phyloP scores from a whole-genome alignment of 2,888 invertebrate genomes.

The Macaria liturata region DNA sequence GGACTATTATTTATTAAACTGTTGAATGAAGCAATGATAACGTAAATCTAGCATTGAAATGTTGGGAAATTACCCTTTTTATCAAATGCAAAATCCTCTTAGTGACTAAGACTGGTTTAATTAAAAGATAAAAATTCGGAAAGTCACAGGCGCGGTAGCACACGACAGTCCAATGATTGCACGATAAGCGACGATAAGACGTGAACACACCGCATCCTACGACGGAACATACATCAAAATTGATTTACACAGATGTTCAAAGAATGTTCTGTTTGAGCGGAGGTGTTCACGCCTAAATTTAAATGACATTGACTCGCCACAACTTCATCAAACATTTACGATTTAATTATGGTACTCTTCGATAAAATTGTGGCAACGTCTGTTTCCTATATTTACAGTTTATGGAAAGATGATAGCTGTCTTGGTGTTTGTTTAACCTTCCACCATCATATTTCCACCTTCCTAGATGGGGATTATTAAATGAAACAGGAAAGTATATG shows the following conservation, averaged over 20 bases:
- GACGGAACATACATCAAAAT: not conserved
- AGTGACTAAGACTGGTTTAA: no score
- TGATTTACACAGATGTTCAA: conserved; percentile 16
- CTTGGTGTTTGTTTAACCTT: conserved; percentile 3
- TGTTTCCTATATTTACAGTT: conserved; percentile 22
- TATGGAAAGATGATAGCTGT: conserved; percentile 14
- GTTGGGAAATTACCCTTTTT: no score
- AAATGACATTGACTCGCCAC: conserved; percentile 21
- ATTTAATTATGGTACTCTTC: conserved; percentile 8
- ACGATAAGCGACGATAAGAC: conserved; percentile 44
- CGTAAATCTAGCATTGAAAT: no score
- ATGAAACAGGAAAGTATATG: conserved; percentile 25
- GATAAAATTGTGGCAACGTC: conserved; percentile 16
- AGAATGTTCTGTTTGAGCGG: conserved; percentile 15
- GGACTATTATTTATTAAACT: conserved; percentile 3
- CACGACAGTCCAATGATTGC: conserved; percentile 38
- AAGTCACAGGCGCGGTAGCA: no score
- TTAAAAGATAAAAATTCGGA: no score
- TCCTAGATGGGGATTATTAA: conserved; percentile 21
- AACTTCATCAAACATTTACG: conserved; percentile 14
- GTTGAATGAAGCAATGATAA: no score
- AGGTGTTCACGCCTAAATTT: conserved; percentile 19
- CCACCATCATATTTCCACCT: conserved; percentile 20
- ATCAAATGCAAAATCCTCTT: no score
- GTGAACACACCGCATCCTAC: conserved; percentile 37